These are phyloP conservation scores for Yoshiicerus persimilis DNA, from an alignment of 1,140 invertebrate species.

Conservation along the genomic window DNA sequence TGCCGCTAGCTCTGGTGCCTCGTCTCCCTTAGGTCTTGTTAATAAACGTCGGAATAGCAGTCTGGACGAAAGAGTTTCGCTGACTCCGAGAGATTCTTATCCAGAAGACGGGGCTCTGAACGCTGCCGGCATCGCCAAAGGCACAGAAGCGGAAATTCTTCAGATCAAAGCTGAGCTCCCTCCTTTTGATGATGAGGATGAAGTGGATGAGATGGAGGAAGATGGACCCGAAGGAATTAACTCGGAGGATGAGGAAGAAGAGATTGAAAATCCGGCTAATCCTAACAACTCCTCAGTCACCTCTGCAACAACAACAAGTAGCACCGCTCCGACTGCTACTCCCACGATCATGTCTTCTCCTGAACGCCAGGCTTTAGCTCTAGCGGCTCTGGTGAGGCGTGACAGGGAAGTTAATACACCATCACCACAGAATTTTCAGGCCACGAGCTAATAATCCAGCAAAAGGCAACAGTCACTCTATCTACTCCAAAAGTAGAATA, in stretches of 20 bases:
- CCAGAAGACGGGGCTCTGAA: neutral
- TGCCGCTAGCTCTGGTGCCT: slow-evolving; percentile 34
- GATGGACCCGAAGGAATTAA: neutral
- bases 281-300: neutral
- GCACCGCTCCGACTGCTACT: neutral
- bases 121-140: neutral
- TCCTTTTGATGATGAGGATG: slow-evolving; percentile 23
- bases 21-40: slow-evolving; percentile 3
- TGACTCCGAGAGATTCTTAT: neutral
- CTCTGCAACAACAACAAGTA: neutral
- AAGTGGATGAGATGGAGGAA: neutral
- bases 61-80: neutral
- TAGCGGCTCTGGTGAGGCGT: neutral
- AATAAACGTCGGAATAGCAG: neutral
- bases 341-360: neutral
- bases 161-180: slow-evolving; percentile 42
- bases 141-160: slow-evolving; percentile 32
- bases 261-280: neutral
- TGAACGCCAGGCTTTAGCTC: neutral
- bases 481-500: neutral
- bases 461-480: neutral
- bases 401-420: slow-evolving; percentile 40
- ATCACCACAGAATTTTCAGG: slow-evolving; percentile 35
- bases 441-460: slow-evolving; percentile 33
- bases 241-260: neutral